Base-by-base conservation (phyloP, 1,140 invertebrate species). In the Anastatus disparis region DNA sequence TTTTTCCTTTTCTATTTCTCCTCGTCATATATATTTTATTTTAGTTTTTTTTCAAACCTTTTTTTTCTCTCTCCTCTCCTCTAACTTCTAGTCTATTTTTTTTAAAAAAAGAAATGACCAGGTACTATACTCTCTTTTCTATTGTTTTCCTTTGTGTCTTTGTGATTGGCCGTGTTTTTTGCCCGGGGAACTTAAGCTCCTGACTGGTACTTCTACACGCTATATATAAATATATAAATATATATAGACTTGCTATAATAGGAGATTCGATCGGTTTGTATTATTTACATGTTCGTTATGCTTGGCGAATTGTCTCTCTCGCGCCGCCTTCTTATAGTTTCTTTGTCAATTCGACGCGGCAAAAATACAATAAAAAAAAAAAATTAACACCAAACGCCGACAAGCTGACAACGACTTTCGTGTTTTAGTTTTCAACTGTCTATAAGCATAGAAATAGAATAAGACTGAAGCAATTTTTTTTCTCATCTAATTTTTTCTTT, bases 241-340 rank as follows among this genome's bases (percentile, higher is more conserved):
- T n/a, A n/a, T n/a, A n/a, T n/a, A n/a, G n/a, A n/a, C n/a, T n/a
- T n/a, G n/a, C n/a, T 22, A 6, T 35, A 35, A 10, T 6, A 10
- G 4, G 31, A 35, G 20, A 42, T 38, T 35, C 48, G 52, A 75
- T 70, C 64, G 59, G 70, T 74, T 75, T 75, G 73, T 75, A 76
- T 78, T 75, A 75, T 78, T 78, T 78, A 71, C 76, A 74, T 71
- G 73, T 73, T 73, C 71, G 72, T 75, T 74, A 69, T 69, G 72
- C 74, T 71, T 52, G 62, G 35, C 20, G 31, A 17, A 66, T 24
- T 70, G 63, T 73, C 63, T 73, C n/a, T n/a, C 66, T 50, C 69
- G 42, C 64, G 35, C 64, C 75, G 64, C 61, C 62, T 75, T 46
- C 61, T 9, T 61, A 24, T n/a, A n/a, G n/a, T 58, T 70, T 70